Conservation (phyloP, 2,888 invertebrate genomes). For the Metalampra italica region DNA sequence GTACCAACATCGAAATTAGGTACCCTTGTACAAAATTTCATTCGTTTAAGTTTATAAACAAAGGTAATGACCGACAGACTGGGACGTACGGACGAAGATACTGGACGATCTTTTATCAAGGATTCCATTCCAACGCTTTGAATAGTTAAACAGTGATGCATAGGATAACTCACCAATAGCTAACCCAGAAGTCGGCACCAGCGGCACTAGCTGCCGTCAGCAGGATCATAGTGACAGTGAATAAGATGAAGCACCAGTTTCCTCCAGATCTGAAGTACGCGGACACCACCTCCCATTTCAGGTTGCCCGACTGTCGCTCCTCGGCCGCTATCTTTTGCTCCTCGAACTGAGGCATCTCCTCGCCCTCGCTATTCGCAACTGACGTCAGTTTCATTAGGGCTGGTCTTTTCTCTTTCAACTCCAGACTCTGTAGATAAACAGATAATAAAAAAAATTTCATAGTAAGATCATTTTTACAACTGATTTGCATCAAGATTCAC, state of each 20-base stretch:
- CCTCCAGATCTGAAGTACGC: conserved; percentile 61
- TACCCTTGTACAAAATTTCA: no score
- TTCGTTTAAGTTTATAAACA: no score
- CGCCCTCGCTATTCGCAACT: conserved; percentile 37
- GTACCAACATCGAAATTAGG: no score
- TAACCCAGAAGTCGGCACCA: conserved; percentile 83
- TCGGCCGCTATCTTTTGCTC: conserved; percentile 59
- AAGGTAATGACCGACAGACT: no score
- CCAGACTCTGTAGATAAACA: conserved; percentile 35
- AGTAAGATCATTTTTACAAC: no score
- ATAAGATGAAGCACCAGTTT: conserved; percentile 42
- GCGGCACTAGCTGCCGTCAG: conserved; percentile 80
- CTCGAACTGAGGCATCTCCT: conserved; percentile 49
- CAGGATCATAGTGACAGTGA: conserved; percentile 47
- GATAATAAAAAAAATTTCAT: conserved; percentile 5
- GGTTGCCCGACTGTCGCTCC: conserved; percentile 58
- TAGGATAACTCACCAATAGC: conserved; percentile 78
- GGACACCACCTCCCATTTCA: conserved; percentile 56
- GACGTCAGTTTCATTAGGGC: conserved; percentile 12
- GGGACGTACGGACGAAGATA: no score
- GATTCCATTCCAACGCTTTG: no score
- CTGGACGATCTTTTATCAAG: no score
- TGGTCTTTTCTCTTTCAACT: conserved; percentile 19
- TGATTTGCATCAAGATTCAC: no score
- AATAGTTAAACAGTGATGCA: not conserved